Evolutionary conservation across 2,797 vertebrate species (phyloP).

Genomic region (Peromyscus eremicus): DNA sequence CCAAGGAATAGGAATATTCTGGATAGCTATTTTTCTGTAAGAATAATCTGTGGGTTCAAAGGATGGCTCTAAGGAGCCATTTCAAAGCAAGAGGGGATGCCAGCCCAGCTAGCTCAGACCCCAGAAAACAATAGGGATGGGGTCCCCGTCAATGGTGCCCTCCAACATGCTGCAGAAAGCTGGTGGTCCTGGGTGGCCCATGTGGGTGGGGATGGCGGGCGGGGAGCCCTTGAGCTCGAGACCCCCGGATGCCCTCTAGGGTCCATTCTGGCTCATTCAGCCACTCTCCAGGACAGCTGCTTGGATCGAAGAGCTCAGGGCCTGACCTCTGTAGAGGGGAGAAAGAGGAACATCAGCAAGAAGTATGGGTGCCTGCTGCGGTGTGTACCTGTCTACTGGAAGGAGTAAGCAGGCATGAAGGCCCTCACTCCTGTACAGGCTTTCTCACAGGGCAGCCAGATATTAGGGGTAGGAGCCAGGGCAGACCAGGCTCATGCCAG

Average conservation of each 20-base stretch:
- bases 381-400: background rate
- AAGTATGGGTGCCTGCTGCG: background rate
- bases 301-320: slow-evolving; percentile 62
- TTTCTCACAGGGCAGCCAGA: background rate
- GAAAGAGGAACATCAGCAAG: slow-evolving; percentile 45
- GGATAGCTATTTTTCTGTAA: slow-evolving; percentile 79
- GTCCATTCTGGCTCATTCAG: slow-evolving; percentile 70
- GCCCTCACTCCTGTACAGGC: background rate
- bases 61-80: slow-evolving; percentile 49
- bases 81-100: slow-evolving; percentile 2
- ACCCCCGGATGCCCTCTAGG: slow-evolving; percentile 54
- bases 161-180: slow-evolving; percentile 78
- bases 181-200: slow-evolving; percentile 28
- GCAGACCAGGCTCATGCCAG: background rate
- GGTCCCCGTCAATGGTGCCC: slow-evolving; percentile 78
- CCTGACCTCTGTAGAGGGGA: background rate
- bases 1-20: slow-evolving; percentile 32
- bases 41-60: slow-evolving; percentile 75
- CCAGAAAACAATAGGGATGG: background rate
- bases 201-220: background rate
- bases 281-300: slow-evolving; percentile 76
- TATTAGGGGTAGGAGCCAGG: background rate
- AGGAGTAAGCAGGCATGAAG: background rate
- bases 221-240: slow-evolving; percentile 19
- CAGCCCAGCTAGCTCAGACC: slow-evolving; percentile 49